Base-by-base conservation (phyloP, 1,140 invertebrate genomes). In the Telenomus remus region DNA sequence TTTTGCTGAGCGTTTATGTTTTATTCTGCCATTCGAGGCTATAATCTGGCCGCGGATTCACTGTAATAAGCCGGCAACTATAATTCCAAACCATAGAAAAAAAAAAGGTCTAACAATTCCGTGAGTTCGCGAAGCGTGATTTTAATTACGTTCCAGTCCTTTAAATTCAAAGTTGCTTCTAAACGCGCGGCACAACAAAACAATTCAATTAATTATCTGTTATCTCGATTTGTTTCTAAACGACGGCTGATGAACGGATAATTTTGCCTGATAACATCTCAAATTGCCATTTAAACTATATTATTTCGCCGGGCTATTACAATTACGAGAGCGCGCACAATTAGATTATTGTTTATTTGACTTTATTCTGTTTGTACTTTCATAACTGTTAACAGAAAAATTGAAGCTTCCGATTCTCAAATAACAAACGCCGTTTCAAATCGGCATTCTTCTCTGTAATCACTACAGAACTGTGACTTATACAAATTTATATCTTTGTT, bases 71-170 rank as follows among this genome's bases (percentile, higher is more conserved):
- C 66, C 13, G 47, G 12, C 51, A 44, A 59, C 60, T 76, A 46
- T 70, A 65, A 76, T 70, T 70, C 19, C 33, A 60, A 70, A 51
- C 61, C 66, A 71, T 70, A 68, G 57, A 70, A 56, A 39, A 76
- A 71, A n/a, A 77, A 66, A 27, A 27, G 19, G 63, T 77, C 57
- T 55, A 57, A 71, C 68, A 71, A 68, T 66, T 70, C 61, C 63
- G 66, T 68, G 61, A 71, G 51, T 68, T 50, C 55, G 73, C 61
- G 66, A 77, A 77, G 61, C 74, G 63, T 77, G 55, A 71, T 68
- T 71, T 70, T 71, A 76, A 76, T 76, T 66, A 49, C 60, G 54
- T 70, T 69, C 57, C 50, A 66, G 61, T 61, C 63, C 42, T 74
- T 74, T 66, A 66, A 66, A 74, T 66, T 63, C 72, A 27, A 27